Evolutionary conservation across 92 coral and sea anemone species (phyloP).

Genomic region (Blastomussa wellsi): DNA sequence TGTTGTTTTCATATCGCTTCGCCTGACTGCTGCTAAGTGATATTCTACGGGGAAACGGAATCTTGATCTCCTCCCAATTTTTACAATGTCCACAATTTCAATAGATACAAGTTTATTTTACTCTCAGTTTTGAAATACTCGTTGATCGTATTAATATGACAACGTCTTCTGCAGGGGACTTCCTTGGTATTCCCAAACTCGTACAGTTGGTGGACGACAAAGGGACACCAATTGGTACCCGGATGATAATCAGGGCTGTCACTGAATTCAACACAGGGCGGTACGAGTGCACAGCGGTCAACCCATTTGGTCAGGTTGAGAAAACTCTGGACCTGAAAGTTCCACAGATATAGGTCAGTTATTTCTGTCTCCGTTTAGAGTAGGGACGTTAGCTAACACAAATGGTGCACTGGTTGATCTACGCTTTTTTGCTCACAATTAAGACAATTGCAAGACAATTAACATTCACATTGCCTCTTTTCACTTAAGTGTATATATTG

Average conservation of each 20-base stretch:
- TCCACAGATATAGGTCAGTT: background rate
- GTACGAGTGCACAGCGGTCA: conserved; percentile 46
- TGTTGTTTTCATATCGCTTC: too few species aligned
- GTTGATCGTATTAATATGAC: background rate
- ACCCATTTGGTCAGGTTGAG: conserved; percentile 42
- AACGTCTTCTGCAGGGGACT: conserved; percentile 42
- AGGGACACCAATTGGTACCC: conserved; percentile 53
- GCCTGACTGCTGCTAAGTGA: too few species aligned
- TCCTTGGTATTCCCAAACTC: conserved; percentile 52
- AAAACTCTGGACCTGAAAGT: conserved; percentile 20
- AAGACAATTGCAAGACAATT: too few species aligned
- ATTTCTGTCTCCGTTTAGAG: background rate
- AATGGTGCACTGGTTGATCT: too few species aligned
- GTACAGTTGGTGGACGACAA: conserved; percentile 39
- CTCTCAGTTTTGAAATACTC: background rate
- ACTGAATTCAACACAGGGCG: conserved; percentile 8
- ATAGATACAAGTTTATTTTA: background rate
- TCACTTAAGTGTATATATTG: too few species aligned
- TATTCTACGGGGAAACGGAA: too few species aligned
- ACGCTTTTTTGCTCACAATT: too few species aligned
- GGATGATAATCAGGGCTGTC: conserved; percentile 35
- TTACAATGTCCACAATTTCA: too few species aligned
- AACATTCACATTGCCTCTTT: too few species aligned
- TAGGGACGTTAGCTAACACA: too few species aligned
- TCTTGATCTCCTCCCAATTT: too few species aligned